Evolutionary conservation across 2,113 vertebrate genomes (phyloP), one percentile per base, ranked within the genome.

Genomic region (Pelvicachromis taeniatus): DNA sequence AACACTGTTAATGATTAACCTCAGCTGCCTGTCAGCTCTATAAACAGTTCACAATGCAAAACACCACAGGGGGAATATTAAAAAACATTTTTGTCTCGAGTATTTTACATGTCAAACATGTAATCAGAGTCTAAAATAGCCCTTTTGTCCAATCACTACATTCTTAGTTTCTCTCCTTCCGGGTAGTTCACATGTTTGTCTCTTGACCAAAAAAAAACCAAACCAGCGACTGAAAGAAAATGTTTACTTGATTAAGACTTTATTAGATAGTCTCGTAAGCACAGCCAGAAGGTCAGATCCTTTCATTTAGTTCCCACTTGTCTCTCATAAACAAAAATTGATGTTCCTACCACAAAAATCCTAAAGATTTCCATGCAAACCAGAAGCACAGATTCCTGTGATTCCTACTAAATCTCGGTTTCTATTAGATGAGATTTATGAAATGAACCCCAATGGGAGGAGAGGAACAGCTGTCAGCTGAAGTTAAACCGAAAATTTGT

Each of bases 371-470:
- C 50, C 75, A 59, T 52, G 40, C 12, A 70, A 88, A 91, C 21
- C 8, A 42, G 17, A 58, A 89, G 65, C 38, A 21, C 31, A 31
- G 59, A 86, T 81, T 86, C 81, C 78, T 65, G 29, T 53, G 56
- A 86, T 87, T 81, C 78, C 73, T 78, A 42, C 50, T 54, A 85
- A 88, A 85, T 80, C 77, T 78, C n/a, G 29, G 77, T 65, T 83
- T 90, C 35, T 42, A 42, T 45, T 9, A 54, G 45, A 50, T 21
- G 53, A 80, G 78, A 77, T 78, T 45, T 38, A 2, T 12, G 65
- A 78, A 80, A 80, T 65, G 21, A 73, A 73, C 7, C 2, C 31
- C 48, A 38, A 42, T 5, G 21, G 10, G 48, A 78, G 45, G n/a
- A 73, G 35, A 50, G 63, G 45, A 50, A 16, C 16, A 12, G 17